phyloP scores from a whole-genome alignment of 1,140 invertebrate species.

The Aphelinus atriplicis region DNA sequence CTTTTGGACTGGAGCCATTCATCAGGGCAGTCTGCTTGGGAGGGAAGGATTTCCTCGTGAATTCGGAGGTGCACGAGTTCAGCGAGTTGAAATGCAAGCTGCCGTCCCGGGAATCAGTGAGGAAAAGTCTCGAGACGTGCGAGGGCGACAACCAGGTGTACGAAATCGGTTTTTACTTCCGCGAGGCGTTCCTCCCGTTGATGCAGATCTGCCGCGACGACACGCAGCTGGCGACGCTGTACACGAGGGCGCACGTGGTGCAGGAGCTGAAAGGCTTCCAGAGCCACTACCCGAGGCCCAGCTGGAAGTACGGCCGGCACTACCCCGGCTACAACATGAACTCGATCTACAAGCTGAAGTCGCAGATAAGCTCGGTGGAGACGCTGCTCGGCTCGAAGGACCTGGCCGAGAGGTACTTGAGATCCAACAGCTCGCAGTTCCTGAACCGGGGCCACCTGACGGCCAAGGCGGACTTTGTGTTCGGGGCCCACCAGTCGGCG shows the following conservation, averaged over 20 bases:
- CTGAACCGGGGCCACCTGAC: conserved; percentile 63
- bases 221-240: conserved; percentile 57
- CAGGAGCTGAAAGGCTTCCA: conserved; percentile 50
- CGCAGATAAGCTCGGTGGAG: conserved; percentile 50
- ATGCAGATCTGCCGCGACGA: conserved; percentile 64
- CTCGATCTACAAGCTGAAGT: conserved; percentile 48
- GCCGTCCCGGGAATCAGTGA: not conserved
- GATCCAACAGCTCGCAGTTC: conserved; percentile 38
- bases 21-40: conserved; percentile 39
- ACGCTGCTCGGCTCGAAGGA: conserved; percentile 50
- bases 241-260: conserved; percentile 55
- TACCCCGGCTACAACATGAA: conserved; percentile 48
- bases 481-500: conserved; percentile 55
- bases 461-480: conserved; percentile 65
- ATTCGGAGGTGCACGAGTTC: conserved; percentile 25
- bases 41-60: conserved; percentile 41
- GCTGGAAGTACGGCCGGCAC: conserved; percentile 50
- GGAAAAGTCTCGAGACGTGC: not conserved
- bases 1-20: conserved; percentile 4
- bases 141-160: conserved; percentile 12
- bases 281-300: conserved; percentile 47
- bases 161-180: conserved; percentile 50
- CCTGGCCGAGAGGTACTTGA: conserved; percentile 48
- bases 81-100: conserved; percentile 18
- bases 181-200: conserved; percentile 51